Percentiles rank a stretch among this genome's conserved stretches.
Conservation (phyloP, 2,888 invertebrate species). For the Cephalotes varians region DNA sequence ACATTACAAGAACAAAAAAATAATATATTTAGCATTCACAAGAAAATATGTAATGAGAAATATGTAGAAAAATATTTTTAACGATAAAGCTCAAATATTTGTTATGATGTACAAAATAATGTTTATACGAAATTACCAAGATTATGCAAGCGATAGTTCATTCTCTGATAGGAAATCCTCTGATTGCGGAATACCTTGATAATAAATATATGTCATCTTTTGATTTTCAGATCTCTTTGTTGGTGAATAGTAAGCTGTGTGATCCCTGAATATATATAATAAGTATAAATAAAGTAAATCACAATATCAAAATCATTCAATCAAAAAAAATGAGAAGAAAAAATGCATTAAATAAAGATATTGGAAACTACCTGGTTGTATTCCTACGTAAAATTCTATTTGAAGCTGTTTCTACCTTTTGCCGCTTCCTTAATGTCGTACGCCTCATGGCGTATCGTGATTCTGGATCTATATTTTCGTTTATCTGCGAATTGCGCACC, state of each 20-base stretch:
- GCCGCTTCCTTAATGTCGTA: constrained; percentile 13
- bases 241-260: constrained; percentile 32
- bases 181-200: constrained; percentile 51
- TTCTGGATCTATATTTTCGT: background rate
- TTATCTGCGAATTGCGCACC: background rate
- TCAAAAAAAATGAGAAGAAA: background rate
- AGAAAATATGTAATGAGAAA: background rate
- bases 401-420: background rate
- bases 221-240: constrained; percentile 1
- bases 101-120: constrained; percentile 1
- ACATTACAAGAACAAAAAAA: background rate
- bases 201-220: constrained; percentile 57
- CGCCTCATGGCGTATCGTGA: constrained; percentile 6
- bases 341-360: no score
- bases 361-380: background rate
- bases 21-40: background rate
- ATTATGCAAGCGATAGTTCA: constrained; percentile 65
- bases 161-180: constrained; percentile 76
- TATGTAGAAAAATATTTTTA: background rate
- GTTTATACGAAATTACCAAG: background rate
- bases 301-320: constrained; percentile 13
- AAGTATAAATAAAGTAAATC: constrained; percentile 19
- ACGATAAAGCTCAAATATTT: background rate
- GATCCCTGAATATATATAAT: constrained; percentile 38
- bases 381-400: background rate